Evolutionary conservation across 1,140 invertebrate genomes (phyloP), one percentile per base, ranked within the genome.

Genomic region (Drosophila lacteicornis): DNA sequence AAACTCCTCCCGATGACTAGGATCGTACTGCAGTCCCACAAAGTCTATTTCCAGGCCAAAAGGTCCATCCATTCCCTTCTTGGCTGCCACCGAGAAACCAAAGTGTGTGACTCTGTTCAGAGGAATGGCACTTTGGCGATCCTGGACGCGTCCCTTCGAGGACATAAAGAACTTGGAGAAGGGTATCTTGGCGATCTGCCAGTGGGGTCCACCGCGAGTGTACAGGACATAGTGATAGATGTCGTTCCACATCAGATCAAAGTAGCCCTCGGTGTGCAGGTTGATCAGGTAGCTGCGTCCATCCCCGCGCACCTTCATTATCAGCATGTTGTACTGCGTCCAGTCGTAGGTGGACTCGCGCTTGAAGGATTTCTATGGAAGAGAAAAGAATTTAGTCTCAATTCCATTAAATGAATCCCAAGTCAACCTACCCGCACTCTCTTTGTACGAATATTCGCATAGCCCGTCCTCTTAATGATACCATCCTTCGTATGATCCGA

Each of bases 161-260:
- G 94, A 93, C 15, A 98, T 93, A 60, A 97, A 95, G 93, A 99
- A 99, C 93, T 98, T 99, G 6, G 98, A 98, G 94, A 99, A 98
- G 19, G 99, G 99, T 87, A 99, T 97, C 94, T 96, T 97, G 1
- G 96, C 95, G 65, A 96, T 93, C 94, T 99, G 98, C 98, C 98
- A 99, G 92, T 99, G 99, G 9, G 98, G 98, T 0, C 98, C 98
- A 49, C 98, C 98, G 93, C 97, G 95, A 0, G 98, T 99, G 91
- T 96, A 97, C 0, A 99, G 90, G 0, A 96, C 94, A 93, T 96
- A 99, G 80, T 95, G 94, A 92, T 96, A 98, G 17, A 96, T 94
- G 93, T 99, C 97, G 92, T 97, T 96, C 96, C 96, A 98, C 13
- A 94, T 94, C 11, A 98, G 91, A 92, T 99, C 98, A 84, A 94